Evolutionary conservation across 2,888 invertebrate species (phyloP).

Genomic region (Heliconius charithonia): DNA sequence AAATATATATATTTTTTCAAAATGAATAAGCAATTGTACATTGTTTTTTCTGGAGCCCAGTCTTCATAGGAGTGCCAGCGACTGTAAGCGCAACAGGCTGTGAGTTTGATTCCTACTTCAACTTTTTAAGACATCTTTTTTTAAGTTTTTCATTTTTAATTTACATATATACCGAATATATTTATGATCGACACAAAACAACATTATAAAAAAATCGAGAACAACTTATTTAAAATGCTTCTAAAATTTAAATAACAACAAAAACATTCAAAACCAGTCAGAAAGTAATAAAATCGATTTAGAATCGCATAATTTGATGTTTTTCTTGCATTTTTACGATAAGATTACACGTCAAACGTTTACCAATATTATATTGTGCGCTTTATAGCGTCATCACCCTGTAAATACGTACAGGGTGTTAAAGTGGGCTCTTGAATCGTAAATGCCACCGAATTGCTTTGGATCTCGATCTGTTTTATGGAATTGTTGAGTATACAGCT

Average conservation of each 20-base stretch:
- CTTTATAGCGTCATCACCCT: constrained; percentile 72
- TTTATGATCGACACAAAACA: background rate
- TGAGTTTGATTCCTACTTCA: background rate
- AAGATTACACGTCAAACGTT: constrained; percentile 74
- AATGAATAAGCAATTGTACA: too few species aligned
- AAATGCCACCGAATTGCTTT: constrained; percentile 70
- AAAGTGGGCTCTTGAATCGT: constrained; percentile 72
- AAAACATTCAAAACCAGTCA: background rate
- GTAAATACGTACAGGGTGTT: constrained; percentile 69
- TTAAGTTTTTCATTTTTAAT: background rate
- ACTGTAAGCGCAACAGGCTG: too few species aligned
- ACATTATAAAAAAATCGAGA: background rate
- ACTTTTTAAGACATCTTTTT: background rate
- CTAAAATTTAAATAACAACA: background rate
- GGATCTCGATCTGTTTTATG: constrained; percentile 74
- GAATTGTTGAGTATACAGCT: constrained; percentile 46
- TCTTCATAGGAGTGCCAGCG: too few species aligned
- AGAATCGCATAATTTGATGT: constrained; percentile 45
- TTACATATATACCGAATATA: background rate
- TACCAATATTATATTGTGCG: constrained; percentile 69
- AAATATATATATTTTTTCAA: background rate
- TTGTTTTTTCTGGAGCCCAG: too few species aligned
- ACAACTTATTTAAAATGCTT: background rate
- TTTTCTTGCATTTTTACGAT: constrained; percentile 53
- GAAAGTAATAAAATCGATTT: constrained; percentile 46